These are phyloP conservation scores for Metalampra italica DNA, from an alignment of 2,888 invertebrate species.

Conservation along the genomic window DNA sequence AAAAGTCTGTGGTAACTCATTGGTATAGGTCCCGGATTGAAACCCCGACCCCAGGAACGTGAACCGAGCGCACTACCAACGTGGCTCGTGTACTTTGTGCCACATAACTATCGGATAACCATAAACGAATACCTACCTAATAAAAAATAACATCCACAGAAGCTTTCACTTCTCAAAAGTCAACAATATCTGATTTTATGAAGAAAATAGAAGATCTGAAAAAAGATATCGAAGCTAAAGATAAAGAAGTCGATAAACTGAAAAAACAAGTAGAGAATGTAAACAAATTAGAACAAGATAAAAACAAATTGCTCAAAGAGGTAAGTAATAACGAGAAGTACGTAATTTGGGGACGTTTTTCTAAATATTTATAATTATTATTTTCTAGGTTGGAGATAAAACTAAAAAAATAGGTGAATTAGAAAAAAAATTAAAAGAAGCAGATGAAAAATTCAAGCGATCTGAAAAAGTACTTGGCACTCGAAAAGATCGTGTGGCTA, in stretches of 20 bases:
- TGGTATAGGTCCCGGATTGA: too few relatives aligned
- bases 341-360: too few relatives aligned
- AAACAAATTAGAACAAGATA: conserved; percentile 73
- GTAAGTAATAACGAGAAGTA: conserved; percentile 35
- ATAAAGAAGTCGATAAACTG: conserved; percentile 79
- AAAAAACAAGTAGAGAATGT: conserved; percentile 78
- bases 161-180: conserved; percentile 73
- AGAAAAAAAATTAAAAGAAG: conserved; percentile 82
- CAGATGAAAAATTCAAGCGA: conserved; percentile 82
- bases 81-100: too few relatives aligned
- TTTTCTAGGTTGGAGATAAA: conserved; percentile 78
- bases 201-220: conserved; percentile 82
- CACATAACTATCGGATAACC: too few relatives aligned
- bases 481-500: conserved; percentile 78
- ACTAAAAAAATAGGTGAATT: conserved; percentile 80
- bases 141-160: conserved; percentile 47
- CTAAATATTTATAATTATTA: background rate
- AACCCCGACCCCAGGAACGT: too few relatives aligned
- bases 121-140: too few relatives aligned
- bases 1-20: too few relatives aligned
- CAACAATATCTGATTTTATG: conserved; percentile 73
- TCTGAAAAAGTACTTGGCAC: conserved; percentile 73
- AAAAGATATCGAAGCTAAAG: conserved; percentile 81
- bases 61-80: too few relatives aligned
- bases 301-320: conserved; percentile 79